Evolutionary conservation across 2,113 vertebrate genomes (phyloP), one percentile per base, ranked within the genome.

Genomic region (Prolemur simus): DNA sequence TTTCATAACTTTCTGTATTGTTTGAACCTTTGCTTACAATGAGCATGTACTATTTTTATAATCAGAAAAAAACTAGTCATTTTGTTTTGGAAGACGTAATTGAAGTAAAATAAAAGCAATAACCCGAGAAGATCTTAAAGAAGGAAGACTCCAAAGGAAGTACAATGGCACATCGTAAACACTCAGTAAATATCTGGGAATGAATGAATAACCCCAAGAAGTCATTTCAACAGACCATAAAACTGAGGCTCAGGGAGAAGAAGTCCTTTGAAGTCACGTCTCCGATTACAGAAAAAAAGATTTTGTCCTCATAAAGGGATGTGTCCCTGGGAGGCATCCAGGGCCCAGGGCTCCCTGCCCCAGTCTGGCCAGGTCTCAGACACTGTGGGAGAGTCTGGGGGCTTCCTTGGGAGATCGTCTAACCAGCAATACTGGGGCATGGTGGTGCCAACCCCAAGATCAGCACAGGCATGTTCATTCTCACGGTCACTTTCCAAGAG

Each of bases 51-150:
- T 82, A 42, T 56, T 84, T 93, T 81, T 87, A 64, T 39, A 91
- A 73, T 78, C 21, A 84, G 47, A 47, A 63, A 63, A 78, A 89
- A 23, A 27, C 1, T n/a, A 8, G 3, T 68, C 74, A 29, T 80
- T 87, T 89, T 87, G 56, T 47, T 87, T 77, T 52, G 8, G 47
- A 63, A 81, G 64, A 89, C 0, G 63, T 52, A 90, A 60, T 29
- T 60, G 56, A 91, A 93, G 29, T 68, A 73, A 96, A 87, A 84
- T 78, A 49, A 84, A 84, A 88, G 64, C 47, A 89, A 94, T 27
- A 74, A 34, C 10, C 8, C 14, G 52, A 34, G 17, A 76, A 68
- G 29, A 45, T 45, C 60, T 56, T 34, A 71, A 82, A 80, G 32
- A 25, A 77, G 8, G 39, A 74, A 45, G 66, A 23, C n/a, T 54